Conservation (phyloP, 2,113 vertebrate genomes). For the Genyomyrus donnyi region DNA sequence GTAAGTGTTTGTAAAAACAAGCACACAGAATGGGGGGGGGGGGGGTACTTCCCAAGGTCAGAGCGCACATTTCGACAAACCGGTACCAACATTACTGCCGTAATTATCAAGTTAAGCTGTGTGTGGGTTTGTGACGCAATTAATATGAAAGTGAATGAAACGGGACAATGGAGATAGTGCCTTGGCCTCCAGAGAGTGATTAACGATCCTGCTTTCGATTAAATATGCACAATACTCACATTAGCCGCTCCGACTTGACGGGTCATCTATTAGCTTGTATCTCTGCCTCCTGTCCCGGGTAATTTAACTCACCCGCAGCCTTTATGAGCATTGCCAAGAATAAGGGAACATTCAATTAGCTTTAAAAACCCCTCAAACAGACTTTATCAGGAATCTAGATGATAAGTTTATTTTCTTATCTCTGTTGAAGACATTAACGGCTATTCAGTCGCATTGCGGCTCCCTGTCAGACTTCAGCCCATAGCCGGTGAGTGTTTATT, state of each 20-base stretch:
- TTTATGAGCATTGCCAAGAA: conserved; percentile 6
- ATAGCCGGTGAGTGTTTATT: not conserved
- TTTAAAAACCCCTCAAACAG: not conserved
- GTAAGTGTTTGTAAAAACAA: not conserved
- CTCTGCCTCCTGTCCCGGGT: not conserved
- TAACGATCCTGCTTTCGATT: conserved; percentile 1
- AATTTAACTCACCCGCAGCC: conserved; percentile 5
- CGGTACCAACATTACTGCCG: not conserved
- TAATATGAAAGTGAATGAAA: not conserved
- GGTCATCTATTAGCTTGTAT: not conserved
- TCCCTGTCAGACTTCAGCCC: not conserved
- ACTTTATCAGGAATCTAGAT: conserved; percentile 1
- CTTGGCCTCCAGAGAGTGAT: not conserved
- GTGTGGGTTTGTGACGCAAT: not conserved
- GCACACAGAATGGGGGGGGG: not conserved
- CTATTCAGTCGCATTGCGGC: not conserved
- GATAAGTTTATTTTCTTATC: not conserved
- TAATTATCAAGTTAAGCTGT: not conserved
- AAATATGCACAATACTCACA: not conserved
- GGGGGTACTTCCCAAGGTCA: not conserved
- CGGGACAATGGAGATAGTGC: not conserved
- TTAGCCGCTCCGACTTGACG: not conserved
- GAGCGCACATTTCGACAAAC: not conserved
- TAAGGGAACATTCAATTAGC: conserved; percentile 12
- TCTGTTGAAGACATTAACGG: not conserved